Base-by-base conservation (phyloP, 2,888 invertebrate genomes). In the Stomorhina lunata region DNA sequence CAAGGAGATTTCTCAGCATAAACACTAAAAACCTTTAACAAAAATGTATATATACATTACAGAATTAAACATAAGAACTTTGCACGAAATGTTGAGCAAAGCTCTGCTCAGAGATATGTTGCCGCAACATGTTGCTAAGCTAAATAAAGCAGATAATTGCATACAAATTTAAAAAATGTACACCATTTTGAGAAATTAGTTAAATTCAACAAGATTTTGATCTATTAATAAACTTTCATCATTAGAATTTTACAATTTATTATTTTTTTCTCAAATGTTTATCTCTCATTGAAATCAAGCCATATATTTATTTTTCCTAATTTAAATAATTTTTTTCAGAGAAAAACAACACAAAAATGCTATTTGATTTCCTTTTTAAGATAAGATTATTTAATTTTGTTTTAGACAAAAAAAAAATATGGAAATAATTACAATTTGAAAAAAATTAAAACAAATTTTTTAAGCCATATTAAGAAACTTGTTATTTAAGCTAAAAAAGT, bases 321-420 rank as follows among this genome's bases (percentile, higher is more conserved):
- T 78, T 71, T 71, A 63, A 71, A 78, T 69, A 78, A 71, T 45
- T 63, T 29, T 20, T 57, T 45, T 5, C 7, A 15, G 9, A 48
- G 48, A 53, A 45, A n/a, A 27, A 65, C 15, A 45, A 20, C 6
- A 40, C 25, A 25, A 34, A 27, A 63, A 27, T 27, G 9, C 27
- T 17, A 73, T 69, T 77, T 25, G 73, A 81, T 73, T 81, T 77
- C 72, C 77, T 73, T 73, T 69, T 81, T 48, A 43, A 78, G 77
- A 78, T 81, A 71, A 80, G 25, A 75, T 61, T 75, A 27, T 20
- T 22, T 37, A 55, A 5, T n/a, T n/a, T n/a, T n/a, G n/a, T n/a
- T n/a, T n/a, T 37, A 65, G 4, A 29, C 29, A 48, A 12, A 5
- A 48, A 50, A n/a, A 34, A 55, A n/a, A 53, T 48, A 50, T 69